Conservation (phyloP, 2,113 vertebrate genomes). For the Aspiorhynchus laticeps region DNA sequence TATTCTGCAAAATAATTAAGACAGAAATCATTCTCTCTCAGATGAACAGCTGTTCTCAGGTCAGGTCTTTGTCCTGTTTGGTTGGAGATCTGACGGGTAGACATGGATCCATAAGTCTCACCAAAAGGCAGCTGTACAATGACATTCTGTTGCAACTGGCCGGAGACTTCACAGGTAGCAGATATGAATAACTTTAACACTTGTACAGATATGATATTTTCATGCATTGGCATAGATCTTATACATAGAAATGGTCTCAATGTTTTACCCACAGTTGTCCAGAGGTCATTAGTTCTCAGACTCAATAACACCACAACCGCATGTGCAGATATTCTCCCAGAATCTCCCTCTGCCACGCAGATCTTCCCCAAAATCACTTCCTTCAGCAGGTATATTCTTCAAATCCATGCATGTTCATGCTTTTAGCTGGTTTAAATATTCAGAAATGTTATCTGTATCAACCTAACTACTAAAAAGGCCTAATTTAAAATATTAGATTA, state of each 20-base stretch:
- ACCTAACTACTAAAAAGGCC: neutral
- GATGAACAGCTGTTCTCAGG: slow-evolving; percentile 68
- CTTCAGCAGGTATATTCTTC: slow-evolving; percentile 71
- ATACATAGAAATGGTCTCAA: neutral
- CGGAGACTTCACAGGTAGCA: slow-evolving; percentile 75
- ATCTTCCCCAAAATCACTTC: slow-evolving; percentile 62
- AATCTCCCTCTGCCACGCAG: slow-evolving; percentile 68
- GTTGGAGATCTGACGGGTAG: slow-evolving; percentile 73
- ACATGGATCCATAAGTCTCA: slow-evolving; percentile 67
- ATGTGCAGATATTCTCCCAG: slow-evolving; percentile 71
- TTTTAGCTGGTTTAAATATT: neutral
- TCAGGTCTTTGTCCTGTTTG: slow-evolving; percentile 67
- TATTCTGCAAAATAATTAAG: neutral
- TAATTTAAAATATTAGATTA: neutral
- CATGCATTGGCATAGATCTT: neutral
- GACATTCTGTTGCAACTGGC: slow-evolving; percentile 68
- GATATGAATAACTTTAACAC: neutral
- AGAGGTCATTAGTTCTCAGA: slow-evolving; percentile 70
- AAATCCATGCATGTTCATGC: neutral
- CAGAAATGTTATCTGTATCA: neutral
- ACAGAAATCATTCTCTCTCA: slow-evolving; percentile 40
- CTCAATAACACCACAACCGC: slow-evolving; percentile 50
- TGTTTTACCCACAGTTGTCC: slow-evolving; percentile 64
- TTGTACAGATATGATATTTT: slow-evolving; percentile 58
- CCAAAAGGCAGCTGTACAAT: slow-evolving; percentile 61